Evolutionary conservation across 2,888 invertebrate species (phyloP).

Genomic region (Plebejus argus): DNA sequence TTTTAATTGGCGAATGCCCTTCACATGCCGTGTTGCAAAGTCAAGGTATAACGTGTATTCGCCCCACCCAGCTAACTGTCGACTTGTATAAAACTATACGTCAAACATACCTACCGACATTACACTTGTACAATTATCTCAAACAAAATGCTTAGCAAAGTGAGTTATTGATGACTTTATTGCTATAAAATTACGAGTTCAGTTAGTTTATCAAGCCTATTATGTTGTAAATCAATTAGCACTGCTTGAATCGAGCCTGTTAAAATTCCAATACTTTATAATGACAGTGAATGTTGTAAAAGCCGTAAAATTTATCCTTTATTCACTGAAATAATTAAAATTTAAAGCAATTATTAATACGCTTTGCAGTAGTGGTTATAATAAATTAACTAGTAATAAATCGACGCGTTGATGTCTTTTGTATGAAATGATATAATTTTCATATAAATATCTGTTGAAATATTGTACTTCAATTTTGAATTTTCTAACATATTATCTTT

Average conservation of each 20-base stretch:
- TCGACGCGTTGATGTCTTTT: neutral
- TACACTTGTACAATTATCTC: neutral
- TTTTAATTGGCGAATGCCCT: neutral
- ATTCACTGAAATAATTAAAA: too few relatives aligned
- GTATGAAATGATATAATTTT: neutral
- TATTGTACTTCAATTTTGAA: neutral
- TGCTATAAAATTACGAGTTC: neutral
- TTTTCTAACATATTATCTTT: too few relatives aligned
- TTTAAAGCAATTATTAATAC: too few relatives aligned
- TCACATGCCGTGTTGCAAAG: neutral
- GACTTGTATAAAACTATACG: constrained; percentile 1
- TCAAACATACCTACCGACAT: neutral
- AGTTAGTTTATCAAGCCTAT: neutral
- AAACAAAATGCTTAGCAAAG: neutral
- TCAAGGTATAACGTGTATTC: constrained; percentile 7
- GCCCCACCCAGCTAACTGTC: neutral
- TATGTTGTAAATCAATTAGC: neutral
- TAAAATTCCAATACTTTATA: neutral
- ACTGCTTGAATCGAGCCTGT: neutral
- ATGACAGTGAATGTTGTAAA: neutral
- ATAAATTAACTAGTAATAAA: neutral
- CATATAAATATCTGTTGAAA: neutral
- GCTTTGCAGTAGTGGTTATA: neutral
- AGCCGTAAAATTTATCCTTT: too few relatives aligned
- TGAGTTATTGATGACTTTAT: neutral